Evolutionary conservation across 2,113 vertebrate species (phyloP).

Genomic region (Corapipo altera): DNA sequence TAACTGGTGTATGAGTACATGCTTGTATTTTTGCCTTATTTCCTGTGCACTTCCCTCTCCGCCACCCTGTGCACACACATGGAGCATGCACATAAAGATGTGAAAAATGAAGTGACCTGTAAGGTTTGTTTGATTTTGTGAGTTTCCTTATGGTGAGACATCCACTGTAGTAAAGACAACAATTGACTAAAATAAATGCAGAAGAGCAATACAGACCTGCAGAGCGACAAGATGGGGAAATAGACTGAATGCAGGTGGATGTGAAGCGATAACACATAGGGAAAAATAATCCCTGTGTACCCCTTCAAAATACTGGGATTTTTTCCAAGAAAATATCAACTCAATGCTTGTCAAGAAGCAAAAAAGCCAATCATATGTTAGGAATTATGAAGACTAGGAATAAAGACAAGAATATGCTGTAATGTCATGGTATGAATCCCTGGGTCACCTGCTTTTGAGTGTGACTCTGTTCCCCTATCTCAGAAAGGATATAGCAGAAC

Average conservation of each 20-base stretch:
- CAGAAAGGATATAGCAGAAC: not conserved
- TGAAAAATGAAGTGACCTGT: not conserved
- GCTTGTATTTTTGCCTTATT: not conserved
- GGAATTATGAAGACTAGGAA: not conserved
- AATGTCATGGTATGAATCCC: not conserved
- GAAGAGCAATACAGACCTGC: not conserved
- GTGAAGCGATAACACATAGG: not conserved
- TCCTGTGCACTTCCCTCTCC: not conserved
- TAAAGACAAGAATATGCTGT: not conserved
- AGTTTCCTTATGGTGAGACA: not conserved
- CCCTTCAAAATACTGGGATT: not conserved
- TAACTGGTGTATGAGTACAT: fast-evolving
- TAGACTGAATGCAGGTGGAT: not conserved
- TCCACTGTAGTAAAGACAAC: not conserved
- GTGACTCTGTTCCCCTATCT: not conserved
- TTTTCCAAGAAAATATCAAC: not conserved
- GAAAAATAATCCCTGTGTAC: not conserved
- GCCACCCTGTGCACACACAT: fast-evolving
- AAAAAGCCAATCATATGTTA: not conserved
- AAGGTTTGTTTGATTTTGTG: not conserved
- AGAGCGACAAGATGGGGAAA: not conserved
- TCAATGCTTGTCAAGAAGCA: not conserved
- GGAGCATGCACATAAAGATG: fast-evolving
- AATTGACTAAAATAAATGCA: not conserved
- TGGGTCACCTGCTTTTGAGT: not conserved